Base-by-base conservation (phyloP, 2,797 vertebrate genomes). In the Leuciscus waleckii region DNA sequence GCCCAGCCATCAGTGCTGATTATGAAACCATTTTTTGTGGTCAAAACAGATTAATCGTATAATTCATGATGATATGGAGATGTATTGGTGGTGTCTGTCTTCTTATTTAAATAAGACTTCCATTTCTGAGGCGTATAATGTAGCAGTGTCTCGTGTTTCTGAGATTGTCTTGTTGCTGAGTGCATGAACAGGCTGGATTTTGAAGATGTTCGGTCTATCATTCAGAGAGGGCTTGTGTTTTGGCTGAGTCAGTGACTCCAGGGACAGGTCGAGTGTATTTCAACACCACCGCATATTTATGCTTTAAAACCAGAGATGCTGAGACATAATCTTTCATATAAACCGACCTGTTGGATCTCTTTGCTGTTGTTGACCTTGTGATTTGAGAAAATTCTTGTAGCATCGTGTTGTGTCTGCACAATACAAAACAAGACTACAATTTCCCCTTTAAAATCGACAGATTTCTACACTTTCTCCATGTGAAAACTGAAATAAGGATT, bases 221-320 rank as follows among this genome's bases (percentile, higher is more conserved):
- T 41, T 82, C 77, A 89, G 84, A 23, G 87, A 88, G 86, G 17
- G 86, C 58, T 37, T 76, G 54, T 63, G 46, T 51, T n/a, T 46
- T 37, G n/a, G 73, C 70, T 67, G 61, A 51, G 58, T 58, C 75
- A 78, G 14, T 78, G 77, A 46, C 61, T 67, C 61, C 6, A 46
- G 35, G 67, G 32, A 41, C 79, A 70, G 16, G 65, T 70, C 3
- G 14, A 39, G 35, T 21, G 67, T 11, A 65, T 63, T 65, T 46
- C 17, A 14, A 43, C 39, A 46, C 58, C 61, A 61, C 26, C 2
- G 1, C 26, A 79, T 79, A 46, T 79, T 46, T 65, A 79, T 32
- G 26, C 26, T 79, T 65, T 46, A 79, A 79, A 79, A 63, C 26
- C 10, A 65, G n/a, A 43, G 26, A 32, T 1, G 26, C 58, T 65